Conservation (phyloP, 2,797 vertebrate species). For the Spheniscus humboldti region DNA sequence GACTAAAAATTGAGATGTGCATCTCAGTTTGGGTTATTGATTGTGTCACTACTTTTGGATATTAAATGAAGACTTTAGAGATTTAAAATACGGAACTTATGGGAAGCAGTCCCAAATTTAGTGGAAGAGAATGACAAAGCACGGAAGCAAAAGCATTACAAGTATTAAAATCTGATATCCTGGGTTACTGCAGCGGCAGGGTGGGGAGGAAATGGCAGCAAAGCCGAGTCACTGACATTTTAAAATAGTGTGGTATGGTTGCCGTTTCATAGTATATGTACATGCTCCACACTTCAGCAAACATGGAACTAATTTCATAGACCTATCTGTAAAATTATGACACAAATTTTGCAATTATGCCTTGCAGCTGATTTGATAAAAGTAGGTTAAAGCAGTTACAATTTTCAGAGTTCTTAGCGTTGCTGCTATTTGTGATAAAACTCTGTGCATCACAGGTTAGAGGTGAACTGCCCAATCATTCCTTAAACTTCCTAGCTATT, state of each 20-base stretch:
- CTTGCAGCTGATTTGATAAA: not conserved
- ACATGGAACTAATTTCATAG: not conserved
- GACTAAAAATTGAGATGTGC: not conserved
- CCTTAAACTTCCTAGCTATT: not conserved
- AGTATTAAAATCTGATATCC: constrained; percentile 1
- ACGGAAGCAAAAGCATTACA: not conserved
- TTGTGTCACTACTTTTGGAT: not conserved
- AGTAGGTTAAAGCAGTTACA: not conserved
- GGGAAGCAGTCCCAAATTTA: not conserved
- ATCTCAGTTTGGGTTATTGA: not conserved
- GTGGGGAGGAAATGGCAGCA: not conserved
- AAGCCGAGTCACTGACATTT: not conserved
- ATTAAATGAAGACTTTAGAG: not conserved
- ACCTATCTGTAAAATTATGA: not conserved
- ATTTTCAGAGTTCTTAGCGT: not conserved
- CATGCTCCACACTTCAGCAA: not conserved
- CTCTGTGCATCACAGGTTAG: not conserved
- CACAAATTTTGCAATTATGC: not conserved
- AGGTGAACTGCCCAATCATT: not conserved
- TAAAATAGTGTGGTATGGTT: not conserved
- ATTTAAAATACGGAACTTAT: not conserved
- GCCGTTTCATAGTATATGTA: not conserved
- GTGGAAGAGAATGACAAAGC: not conserved
- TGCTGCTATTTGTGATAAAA: not conserved
- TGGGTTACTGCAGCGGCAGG: constrained; percentile 23